Evolutionary conservation across 2,888 invertebrate genomes (phyloP).

Genomic region (Platycnemis pennipes): DNA sequence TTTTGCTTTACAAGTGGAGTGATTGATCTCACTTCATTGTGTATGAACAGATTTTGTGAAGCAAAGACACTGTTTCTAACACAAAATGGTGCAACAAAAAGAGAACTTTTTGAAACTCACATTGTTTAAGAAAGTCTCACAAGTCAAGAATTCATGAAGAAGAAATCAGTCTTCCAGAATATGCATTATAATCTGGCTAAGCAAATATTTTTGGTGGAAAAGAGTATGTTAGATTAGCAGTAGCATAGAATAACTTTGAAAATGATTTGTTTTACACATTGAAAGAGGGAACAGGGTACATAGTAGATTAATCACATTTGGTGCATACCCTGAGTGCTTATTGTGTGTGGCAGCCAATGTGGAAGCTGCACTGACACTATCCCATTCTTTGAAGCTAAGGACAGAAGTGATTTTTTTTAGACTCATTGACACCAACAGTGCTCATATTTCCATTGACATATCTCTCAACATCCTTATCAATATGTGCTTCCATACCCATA

Average conservation of each 20-base stretch:
- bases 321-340: constrained; percentile 66
- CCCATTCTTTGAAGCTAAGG: constrained; percentile 59
- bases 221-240: constrained; percentile 55
- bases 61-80: constrained; percentile 43
- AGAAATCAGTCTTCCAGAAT: constrained; percentile 67
- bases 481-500: constrained; percentile 67
- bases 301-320: constrained; percentile 56
- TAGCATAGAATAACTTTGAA: constrained; percentile 50
- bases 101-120: constrained; percentile 40
- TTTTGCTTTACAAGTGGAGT: constrained; percentile 55
- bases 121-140: constrained; percentile 52
- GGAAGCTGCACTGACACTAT: constrained; percentile 57
- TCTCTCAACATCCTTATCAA: constrained; percentile 65
- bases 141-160: constrained; percentile 57
- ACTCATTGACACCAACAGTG: constrained; percentile 67
- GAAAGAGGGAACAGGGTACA: constrained; percentile 65
- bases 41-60: constrained; percentile 50
- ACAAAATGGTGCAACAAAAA: constrained; percentile 24
- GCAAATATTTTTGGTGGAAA: constrained; percentile 67
- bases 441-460: constrained; percentile 68
- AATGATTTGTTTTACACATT: constrained; percentile 57
- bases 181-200: constrained; percentile 66
- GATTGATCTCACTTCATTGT: constrained; percentile 57
- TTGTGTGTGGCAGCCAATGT: constrained; percentile 35
- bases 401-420: constrained; percentile 46